A percentile compares a stretch with the other conserved stretches of the same genome.
phyloP scores from a whole-genome alignment of 1,140 invertebrate species.

The Heliothis subflexa region DNA sequence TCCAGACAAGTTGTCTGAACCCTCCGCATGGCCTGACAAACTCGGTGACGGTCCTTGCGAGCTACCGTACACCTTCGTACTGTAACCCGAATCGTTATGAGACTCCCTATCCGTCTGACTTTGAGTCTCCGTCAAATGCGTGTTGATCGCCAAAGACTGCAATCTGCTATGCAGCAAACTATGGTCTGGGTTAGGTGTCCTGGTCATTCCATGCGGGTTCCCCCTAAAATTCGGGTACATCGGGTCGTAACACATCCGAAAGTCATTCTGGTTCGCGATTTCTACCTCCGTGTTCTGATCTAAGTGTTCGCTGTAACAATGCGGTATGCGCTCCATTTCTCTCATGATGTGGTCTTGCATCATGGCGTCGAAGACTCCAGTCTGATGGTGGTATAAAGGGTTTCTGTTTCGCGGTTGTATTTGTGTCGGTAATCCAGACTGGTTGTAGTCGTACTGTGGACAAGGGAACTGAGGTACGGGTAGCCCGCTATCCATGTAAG shows the following conservation, averaged over 20 bases:
- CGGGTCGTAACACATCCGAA: conserved; percentile 63
- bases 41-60: conserved; percentile 92
- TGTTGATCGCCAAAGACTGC: conserved; percentile 84
- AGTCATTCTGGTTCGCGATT: conserved; percentile 82
- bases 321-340: conserved; percentile 82
- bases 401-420: conserved; percentile 77
- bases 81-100: conserved; percentile 93
- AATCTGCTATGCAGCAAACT: conserved; percentile 78
- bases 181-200: conserved; percentile 77
- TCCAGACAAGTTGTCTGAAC: conserved; percentile 76
- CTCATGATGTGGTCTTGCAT: conserved; percentile 85
- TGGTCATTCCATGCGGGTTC: conserved; percentile 65
- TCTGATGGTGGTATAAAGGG: conserved; percentile 80
- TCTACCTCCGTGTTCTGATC: conserved; percentile 83
- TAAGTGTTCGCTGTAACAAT: conserved; percentile 81
- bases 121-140: conserved; percentile 82
- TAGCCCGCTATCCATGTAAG: conserved; percentile 71
- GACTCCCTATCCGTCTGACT: conserved; percentile 88
- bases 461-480: conserved; percentile 66
- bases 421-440: conserved; percentile 68
- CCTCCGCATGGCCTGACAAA: conserved; percentile 88
- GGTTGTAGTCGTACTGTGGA: conserved; percentile 71
- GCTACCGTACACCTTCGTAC: conserved; percentile 91
- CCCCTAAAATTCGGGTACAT: conserved; percentile 70
- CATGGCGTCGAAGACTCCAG: conserved; percentile 83